Evolutionary conservation across 2,888 invertebrate species (phyloP).

Genomic region (Melikaiella ostensackeni): DNA sequence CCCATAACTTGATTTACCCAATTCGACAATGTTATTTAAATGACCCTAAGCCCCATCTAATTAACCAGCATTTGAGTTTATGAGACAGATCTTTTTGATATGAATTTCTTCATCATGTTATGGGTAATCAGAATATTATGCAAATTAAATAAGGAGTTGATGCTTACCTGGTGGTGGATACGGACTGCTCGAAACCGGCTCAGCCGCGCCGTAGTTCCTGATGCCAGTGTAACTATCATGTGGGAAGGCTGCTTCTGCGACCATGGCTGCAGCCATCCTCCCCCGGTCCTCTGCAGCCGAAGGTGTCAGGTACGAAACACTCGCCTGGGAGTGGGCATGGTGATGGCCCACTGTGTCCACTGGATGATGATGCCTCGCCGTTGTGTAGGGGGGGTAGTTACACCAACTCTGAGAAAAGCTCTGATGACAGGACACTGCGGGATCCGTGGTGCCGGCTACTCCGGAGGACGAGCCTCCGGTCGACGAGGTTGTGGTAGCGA

Average conservation of each 20-base stretch:
- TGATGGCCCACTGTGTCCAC: slow-evolving; percentile 79
- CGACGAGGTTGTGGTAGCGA: slow-evolving; percentile 79
- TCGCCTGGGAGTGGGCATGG: slow-evolving; percentile 79
- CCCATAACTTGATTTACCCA: not conserved
- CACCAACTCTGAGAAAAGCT: slow-evolving; percentile 87
- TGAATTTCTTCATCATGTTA: not conserved
- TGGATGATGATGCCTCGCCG: slow-evolving; percentile 80
- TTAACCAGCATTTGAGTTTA: too few relatives aligned
- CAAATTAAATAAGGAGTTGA: slow-evolving; percentile 59
- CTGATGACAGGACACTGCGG: slow-evolving; percentile 82
- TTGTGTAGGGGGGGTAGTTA: slow-evolving; percentile 83
- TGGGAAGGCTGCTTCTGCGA: slow-evolving; percentile 82
- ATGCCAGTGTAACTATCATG: slow-evolving; percentile 86
- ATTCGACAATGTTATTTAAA: too few relatives aligned
- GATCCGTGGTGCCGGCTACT: slow-evolving; percentile 77
- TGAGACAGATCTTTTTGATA: too few relatives aligned
- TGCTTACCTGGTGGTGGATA: slow-evolving; percentile 89
- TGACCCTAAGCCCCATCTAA: too few relatives aligned
- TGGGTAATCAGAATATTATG: not conserved
- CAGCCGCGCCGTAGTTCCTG: slow-evolving; percentile 85
- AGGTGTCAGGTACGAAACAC: slow-evolving; percentile 83
- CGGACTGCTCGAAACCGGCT: slow-evolving; percentile 86
- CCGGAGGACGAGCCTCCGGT: slow-evolving; percentile 78
- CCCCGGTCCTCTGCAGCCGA: slow-evolving; percentile 83
- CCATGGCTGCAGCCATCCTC: slow-evolving; percentile 80